Evolutionary conservation across 2,888 invertebrate genomes (phyloP).

Genomic region (Andricus curvator): DNA sequence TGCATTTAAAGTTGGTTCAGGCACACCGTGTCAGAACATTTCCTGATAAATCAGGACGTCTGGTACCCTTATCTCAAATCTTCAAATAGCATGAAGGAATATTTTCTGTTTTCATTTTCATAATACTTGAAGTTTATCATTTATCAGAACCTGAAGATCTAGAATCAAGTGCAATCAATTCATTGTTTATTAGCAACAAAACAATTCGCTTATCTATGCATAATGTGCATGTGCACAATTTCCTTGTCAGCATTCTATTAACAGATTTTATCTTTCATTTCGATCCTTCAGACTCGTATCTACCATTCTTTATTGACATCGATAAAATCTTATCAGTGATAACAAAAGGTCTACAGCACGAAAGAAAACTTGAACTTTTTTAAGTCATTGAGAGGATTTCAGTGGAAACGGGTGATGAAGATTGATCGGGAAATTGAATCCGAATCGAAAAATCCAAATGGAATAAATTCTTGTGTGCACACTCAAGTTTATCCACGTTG

Average conservation of each 20-base stretch:
- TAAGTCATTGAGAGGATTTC: too few relatives aligned
- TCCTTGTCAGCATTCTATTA: neutral
- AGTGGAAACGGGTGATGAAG: too few relatives aligned
- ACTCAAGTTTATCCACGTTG: too few relatives aligned
- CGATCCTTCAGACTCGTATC: neutral
- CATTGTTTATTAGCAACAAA: neutral
- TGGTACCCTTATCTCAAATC: neutral
- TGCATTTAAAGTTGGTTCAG: too few relatives aligned
- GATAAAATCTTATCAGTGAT: neutral
- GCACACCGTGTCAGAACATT: too few relatives aligned
- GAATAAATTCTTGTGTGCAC: too few relatives aligned
- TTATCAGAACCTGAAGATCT: neutral
- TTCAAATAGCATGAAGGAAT: neutral
- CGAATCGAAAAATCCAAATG: too few relatives aligned
- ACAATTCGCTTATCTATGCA: neutral
- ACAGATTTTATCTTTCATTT: neutral
- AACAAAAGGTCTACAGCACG: neutral
- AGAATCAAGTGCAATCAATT: neutral
- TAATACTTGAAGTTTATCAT: neutral
- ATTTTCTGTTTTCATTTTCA: neutral
- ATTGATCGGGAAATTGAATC: too few relatives aligned
- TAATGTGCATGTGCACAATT: neutral
- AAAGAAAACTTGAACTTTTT: neutral
- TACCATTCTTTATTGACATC: neutral
- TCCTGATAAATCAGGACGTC: too few relatives aligned